These are phyloP conservation scores for Neoascia interrupta DNA, from an alignment of 2,888 invertebrate species.

Conservation along the genomic window DNA sequence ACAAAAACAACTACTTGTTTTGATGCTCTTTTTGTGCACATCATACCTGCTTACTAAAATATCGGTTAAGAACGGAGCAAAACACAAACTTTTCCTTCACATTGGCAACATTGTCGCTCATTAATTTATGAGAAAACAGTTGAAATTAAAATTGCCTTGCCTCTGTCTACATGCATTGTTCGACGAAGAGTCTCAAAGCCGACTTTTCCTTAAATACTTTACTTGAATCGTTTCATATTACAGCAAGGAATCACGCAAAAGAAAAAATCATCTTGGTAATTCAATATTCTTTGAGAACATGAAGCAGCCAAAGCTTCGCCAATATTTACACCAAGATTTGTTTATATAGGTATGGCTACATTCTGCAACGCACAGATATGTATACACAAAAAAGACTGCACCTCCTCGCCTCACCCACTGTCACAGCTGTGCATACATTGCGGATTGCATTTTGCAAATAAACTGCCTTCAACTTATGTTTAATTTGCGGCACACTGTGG, in stretches of 20 bases:
- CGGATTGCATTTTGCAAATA: constrained; percentile 47
- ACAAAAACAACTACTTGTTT: no score
- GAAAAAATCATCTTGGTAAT: constrained; percentile 39
- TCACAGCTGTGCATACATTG: constrained; percentile 5
- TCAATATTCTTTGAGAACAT: constrained; percentile 45
- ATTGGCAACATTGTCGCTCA: no score
- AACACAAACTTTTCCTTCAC: no score
- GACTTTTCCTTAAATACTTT: no score
- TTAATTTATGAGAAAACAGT: no score
- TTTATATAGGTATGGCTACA: no score
- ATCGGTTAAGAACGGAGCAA: no score
- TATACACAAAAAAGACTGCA: constrained; percentile 6
- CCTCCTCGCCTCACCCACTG: not conserved
- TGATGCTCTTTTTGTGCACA: no score
- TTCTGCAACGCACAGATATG: constrained; percentile 17
- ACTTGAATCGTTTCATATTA: constrained; percentile 43
- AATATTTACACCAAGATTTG: constrained; percentile 42
- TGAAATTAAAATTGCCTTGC: no score
- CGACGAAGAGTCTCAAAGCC: no score
- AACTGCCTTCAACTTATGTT: constrained; percentile 64
- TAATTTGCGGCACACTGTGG: constrained; percentile 41
- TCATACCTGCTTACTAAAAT: no score
- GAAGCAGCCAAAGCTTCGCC: constrained; percentile 17
- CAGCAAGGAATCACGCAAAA: constrained; percentile 22
- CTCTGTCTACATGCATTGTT: no score